These are phyloP conservation scores for Columba janthina DNA, from an alignment of 2,113 vertebrate genomes.

Conservation along the genomic window DNA sequence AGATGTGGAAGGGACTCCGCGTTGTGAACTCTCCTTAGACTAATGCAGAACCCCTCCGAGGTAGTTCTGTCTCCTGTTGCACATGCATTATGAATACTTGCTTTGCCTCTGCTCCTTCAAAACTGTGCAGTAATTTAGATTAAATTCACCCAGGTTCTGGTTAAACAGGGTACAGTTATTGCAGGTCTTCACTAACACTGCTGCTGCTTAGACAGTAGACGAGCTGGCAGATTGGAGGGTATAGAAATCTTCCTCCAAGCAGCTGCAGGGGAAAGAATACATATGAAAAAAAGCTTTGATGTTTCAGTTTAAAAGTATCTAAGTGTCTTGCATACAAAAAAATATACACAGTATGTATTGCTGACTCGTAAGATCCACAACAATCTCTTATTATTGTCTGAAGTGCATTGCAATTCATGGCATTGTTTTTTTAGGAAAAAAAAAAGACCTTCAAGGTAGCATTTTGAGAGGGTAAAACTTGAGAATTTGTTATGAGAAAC, in stretches of 20 bases:
- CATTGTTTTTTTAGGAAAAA: neutral
- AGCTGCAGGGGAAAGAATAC: neutral
- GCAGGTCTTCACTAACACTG: neutral
- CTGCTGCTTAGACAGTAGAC: neutral
- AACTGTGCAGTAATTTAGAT: neutral
- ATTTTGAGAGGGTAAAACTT: neutral
- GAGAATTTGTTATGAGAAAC: neutral
- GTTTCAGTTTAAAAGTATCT: neutral
- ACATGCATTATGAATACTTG: neutral
- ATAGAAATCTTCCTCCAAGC: neutral
- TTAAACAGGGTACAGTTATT: neutral
- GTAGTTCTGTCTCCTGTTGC: neutral
- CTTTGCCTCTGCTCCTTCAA: neutral
- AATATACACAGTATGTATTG: fast-evolving
- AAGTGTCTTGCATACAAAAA: neutral
- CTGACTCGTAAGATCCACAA: neutral
- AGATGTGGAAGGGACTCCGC: neutral
- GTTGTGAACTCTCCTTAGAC: neutral
- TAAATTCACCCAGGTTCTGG: neutral
- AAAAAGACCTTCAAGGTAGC: neutral
- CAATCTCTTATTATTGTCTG: neutral
- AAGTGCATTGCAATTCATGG: neutral
- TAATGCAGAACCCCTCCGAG: neutral
- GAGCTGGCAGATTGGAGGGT: neutral
- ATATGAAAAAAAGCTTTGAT: neutral